Base-by-base conservation (phyloP, 2,888 invertebrate species). In the Tenodera sinensis region DNA sequence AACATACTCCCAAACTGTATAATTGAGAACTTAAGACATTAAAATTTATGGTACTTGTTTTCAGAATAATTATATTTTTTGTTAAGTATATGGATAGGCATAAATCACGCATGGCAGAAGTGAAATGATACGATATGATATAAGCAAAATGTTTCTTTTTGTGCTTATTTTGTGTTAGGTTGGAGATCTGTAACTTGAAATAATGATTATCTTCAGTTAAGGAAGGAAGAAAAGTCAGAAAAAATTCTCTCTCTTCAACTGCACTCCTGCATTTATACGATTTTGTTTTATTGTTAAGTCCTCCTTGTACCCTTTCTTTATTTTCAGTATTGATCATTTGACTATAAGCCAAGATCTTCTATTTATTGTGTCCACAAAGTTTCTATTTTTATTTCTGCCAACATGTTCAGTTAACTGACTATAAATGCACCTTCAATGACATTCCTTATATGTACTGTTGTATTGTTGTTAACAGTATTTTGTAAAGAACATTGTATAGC, bases 61-160 rank as follows among this genome's bases (percentile, higher is more conserved):
- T 28, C 86, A 86, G 81, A 71, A 86, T 71, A 30, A 30, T 71
- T 86, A 81, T 71, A 86, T 86, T 71, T 86, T 86, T 86, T 71
- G 71, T 86, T 86, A 86, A 71, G 30, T 42, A 28, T 86, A 42
- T 28, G 6, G 20, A 86, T 71, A 71, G 54, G 20, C 54, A 71
- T 71, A 86, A 86, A 86, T 86, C 20, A 20, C 30, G 12, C 15
- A n/a, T 42, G 15, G 84, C 30, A 54, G 15, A 42, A 7, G 27
- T 54, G n/a, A 47, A 47, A 34, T 85, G 42, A 27, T n/a, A n/a
- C 14, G 42, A 27, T 47, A 85, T 85, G 14, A 27, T n/a, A 84
- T n/a, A 47, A 42, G n/a, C 27, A 27, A 42, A 42, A 85, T 14
- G 42, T 85, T 54, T 54, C 20, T 27, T 28, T 27, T 1, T 47